A percentile compares a stretch with the other conserved stretches of the same genome.
Conservation (phyloP, 2,888 invertebrate genomes). For the Venusia cambrica region DNA sequence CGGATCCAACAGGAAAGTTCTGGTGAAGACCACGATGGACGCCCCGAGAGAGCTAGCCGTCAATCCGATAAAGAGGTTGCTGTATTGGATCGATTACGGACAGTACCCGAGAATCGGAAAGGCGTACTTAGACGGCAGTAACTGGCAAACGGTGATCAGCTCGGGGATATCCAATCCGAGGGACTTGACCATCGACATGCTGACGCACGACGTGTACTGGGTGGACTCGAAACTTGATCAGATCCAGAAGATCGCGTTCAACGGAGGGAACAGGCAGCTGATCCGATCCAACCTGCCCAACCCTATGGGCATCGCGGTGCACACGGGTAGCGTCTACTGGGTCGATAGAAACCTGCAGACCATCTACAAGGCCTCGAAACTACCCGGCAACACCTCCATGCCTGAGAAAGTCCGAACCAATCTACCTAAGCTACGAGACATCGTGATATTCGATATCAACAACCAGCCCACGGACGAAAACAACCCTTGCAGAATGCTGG, state of each 20-base stretch:
- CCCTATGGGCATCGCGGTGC: slow-evolving; percentile 95
- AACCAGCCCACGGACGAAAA: slow-evolving; percentile 92
- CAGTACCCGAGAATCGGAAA: slow-evolving; percentile 97
- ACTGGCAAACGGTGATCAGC: slow-evolving; percentile 92
- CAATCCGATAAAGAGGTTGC: slow-evolving; percentile 93
- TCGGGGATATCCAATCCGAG: slow-evolving; percentile 95
- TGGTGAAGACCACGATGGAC: slow-evolving; percentile 94
- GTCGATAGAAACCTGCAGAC: slow-evolving; percentile 95
- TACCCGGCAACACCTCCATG: slow-evolving; percentile 85
- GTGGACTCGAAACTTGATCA: slow-evolving; percentile 96
- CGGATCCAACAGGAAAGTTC: slow-evolving; percentile 93
- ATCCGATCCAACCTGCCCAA: slow-evolving; percentile 94
- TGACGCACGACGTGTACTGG: slow-evolving; percentile 98
- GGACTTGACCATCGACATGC: slow-evolving; percentile 94
- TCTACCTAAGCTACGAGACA: slow-evolving; percentile 91
- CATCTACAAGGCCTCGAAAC: slow-evolving; percentile 89
- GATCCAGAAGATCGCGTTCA: slow-evolving; percentile 94
- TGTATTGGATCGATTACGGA: slow-evolving; percentile 99
- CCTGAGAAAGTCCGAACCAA: slow-evolving; percentile 90
- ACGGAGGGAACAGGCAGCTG: slow-evolving; percentile 89
- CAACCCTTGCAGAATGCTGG: slow-evolving; percentile 89
- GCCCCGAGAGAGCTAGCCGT: slow-evolving; percentile 97
- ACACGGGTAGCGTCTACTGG: slow-evolving; percentile 94
- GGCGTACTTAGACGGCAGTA: slow-evolving; percentile 92
- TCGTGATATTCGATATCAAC: slow-evolving; percentile 93